phyloP scores from a whole-genome alignment of 53 echinoderm and acorn worm genomes.

The Crossaster papposus region DNA sequence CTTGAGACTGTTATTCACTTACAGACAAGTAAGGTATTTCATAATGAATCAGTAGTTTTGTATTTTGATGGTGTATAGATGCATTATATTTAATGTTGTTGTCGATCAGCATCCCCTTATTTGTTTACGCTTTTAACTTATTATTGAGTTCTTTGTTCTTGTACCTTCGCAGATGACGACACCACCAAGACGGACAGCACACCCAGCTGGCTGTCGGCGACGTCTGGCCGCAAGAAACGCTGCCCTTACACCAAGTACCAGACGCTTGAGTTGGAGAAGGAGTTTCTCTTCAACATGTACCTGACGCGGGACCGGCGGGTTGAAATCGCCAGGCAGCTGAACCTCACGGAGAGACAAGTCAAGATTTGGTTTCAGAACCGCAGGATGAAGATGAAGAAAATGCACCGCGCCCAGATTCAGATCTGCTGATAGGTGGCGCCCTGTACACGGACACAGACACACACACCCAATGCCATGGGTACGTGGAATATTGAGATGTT shows the following conservation, averaged over 20 bases:
- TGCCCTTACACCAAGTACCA: conserved; percentile 98
- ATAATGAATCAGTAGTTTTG: no score
- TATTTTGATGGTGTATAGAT: no score
- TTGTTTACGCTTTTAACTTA: neutral
- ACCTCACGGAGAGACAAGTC: conserved; percentile 95
- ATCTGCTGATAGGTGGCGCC: conserved; percentile 43
- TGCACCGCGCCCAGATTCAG: conserved; percentile 73
- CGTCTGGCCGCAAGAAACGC: conserved; percentile 95
- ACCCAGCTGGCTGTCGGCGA: conserved; percentile 89
- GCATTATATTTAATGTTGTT: no score
- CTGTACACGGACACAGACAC: conserved; percentile 14
- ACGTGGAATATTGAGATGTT: neutral
- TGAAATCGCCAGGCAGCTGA: conserved; percentile 88
- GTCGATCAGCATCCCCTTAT: no score
- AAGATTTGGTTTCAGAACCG: conserved; percentile 99
- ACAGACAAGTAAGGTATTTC: no score
- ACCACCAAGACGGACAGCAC: conserved; percentile 70
- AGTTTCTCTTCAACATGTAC: conserved; percentile 99
- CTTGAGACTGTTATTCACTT: no score
- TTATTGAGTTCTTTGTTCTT: neutral
- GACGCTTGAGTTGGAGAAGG: conserved; percentile 96
- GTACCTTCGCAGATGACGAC: conserved; percentile 62
- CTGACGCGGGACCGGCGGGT: conserved; percentile 95
- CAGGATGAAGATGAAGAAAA: conserved; percentile 97
- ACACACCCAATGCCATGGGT: neutral